Conservation (phyloP, 2,797 vertebrate species). For the Chiloscyllium punctatum region DNA sequence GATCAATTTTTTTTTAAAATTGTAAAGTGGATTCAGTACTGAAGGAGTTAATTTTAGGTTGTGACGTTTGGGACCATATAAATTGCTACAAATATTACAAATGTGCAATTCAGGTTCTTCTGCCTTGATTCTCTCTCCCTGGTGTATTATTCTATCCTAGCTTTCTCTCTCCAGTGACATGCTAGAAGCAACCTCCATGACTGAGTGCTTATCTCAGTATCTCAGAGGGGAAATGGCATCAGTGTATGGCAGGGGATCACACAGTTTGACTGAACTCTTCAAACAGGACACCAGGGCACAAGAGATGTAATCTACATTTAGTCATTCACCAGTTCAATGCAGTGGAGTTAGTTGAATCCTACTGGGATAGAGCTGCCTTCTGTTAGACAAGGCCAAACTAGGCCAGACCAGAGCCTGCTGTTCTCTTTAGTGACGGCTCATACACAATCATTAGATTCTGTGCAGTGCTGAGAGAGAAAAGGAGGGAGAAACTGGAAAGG, state of each 20-base stretch:
- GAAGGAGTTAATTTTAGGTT: constrained; percentile 3
- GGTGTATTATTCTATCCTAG: constrained; percentile 23
- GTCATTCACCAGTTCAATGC: constrained; percentile 28
- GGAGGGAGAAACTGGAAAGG: constrained; percentile 3
- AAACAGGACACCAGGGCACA: constrained; percentile 42
- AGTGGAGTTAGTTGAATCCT: constrained; percentile 26
- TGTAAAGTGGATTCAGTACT: neutral
- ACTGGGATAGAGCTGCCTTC: constrained; percentile 42
- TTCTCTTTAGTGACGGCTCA: neutral
- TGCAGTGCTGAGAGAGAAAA: constrained; percentile 35
- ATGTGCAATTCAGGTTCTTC: neutral
- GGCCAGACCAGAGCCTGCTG: constrained; percentile 9
- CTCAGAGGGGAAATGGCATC: constrained; percentile 49
- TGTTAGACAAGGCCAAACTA: neutral
- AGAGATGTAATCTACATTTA: constrained; percentile 48
- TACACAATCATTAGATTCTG: neutral
- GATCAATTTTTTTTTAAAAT: neutral
- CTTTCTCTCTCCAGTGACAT: constrained; percentile 14
- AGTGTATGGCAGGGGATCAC: constrained; percentile 40
- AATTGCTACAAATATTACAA: constrained; percentile 23
- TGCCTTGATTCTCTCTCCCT: constrained; percentile 20
- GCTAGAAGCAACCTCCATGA: constrained; percentile 12
- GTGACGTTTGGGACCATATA: neutral
- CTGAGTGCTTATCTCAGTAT: constrained; percentile 44
- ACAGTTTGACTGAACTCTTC: constrained; percentile 6